Percentiles rank a stretch among this genome's conserved stretches.
These are phyloP conservation scores for Desoria tigrina DNA, from an alignment of 2,888 invertebrate species.

Conservation along the genomic window DNA sequence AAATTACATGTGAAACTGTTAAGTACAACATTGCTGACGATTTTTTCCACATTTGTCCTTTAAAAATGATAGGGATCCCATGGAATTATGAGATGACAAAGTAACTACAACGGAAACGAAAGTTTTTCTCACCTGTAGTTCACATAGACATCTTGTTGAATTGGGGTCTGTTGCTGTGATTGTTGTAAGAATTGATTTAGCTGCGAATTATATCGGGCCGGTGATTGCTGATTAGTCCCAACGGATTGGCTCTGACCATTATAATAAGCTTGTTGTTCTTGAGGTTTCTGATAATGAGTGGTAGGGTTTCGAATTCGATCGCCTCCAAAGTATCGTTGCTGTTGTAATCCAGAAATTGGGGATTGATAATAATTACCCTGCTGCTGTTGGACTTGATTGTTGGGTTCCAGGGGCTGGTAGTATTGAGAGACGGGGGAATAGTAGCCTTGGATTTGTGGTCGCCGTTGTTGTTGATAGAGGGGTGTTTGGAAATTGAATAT, in stretches of 20 bases:
- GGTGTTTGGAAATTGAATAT: constrained; percentile 40
- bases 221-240: constrained; percentile 22
- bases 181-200: constrained; percentile 20
- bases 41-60: not conserved
- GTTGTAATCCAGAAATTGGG: constrained; percentile 4
- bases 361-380: constrained; percentile 39
- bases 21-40: not conserved
- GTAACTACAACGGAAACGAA: constrained; percentile 14
- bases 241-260: constrained; percentile 17
- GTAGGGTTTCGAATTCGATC: constrained; percentile 8
- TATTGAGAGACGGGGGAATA: constrained; percentile 53
- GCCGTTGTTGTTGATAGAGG: constrained; percentile 28
- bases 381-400: constrained; percentile 28
- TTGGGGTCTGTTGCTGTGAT: constrained; percentile 56
- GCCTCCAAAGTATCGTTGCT: not conserved
- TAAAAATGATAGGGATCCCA: not conserved
- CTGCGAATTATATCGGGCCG: constrained; percentile 17
- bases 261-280: constrained; percentile 30
- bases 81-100: constrained; percentile 5
- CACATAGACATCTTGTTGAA: constrained; percentile 69
- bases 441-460: constrained; percentile 46
- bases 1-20: not conserved
- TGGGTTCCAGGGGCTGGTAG: constrained; percentile 38
- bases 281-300: not conserved
- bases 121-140: constrained; percentile 64